These are phyloP conservation scores for Alcedo quadribrachys DNA, from an alignment of 2,797 vertebrate species.

Conservation along the genomic window DNA sequence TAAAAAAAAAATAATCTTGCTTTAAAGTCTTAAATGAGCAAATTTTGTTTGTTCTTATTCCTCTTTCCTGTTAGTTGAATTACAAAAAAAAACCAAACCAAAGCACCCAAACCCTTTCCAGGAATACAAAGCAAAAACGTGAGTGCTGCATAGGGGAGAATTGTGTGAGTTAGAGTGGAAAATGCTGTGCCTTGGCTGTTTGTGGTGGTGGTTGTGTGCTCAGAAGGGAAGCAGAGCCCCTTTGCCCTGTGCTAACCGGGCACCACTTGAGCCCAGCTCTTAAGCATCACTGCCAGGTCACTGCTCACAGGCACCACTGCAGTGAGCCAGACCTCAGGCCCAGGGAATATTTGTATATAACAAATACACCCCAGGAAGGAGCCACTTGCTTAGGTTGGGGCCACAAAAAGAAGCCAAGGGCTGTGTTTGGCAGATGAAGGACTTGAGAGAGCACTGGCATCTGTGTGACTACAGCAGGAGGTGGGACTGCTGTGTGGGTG, in stretches of 20 bases:
- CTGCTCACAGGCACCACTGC: background rate
- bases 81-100: background rate
- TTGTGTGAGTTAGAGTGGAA: background rate
- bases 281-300: background rate
- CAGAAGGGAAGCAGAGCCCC: background rate
- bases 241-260: background rate
- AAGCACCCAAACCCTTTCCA: background rate
- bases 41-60: background rate
- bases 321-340: too few species aligned
- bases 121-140: background rate
- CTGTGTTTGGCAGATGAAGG: rapidly evolving
- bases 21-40: background rate
- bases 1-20: background rate
- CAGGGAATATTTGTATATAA: background rate
- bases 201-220: background rate
- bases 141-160: too few species aligned
- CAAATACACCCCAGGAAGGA: background rate
- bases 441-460: too few species aligned
- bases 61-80: background rate
- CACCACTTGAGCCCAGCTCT: background rate
- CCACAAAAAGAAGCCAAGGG: background rate
- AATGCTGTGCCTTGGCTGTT: background rate
- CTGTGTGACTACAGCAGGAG: rapidly evolving
- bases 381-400: background rate
- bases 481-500: background rate